Percentiles rank a stretch among this genome's conserved stretches.
These are phyloP conservation scores for Puntigrus tetrazona DNA, from an alignment of 2,113 vertebrate genomes.

Conservation along the genomic window DNA sequence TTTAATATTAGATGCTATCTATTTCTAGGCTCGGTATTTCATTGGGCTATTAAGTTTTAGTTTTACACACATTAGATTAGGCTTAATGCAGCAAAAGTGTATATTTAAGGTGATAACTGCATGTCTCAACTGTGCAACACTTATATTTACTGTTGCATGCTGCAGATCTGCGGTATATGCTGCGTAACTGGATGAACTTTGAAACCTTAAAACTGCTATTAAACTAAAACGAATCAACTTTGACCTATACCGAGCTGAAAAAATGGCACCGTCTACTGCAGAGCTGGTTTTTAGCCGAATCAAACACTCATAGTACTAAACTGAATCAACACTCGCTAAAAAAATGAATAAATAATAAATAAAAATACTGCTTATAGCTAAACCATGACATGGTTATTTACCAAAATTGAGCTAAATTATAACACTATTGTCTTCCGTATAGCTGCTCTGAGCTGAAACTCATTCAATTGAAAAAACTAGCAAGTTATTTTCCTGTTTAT, in stretches of 20 bases:
- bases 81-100: neutral
- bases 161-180: neutral
- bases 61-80: neutral
- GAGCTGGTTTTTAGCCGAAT: no score
- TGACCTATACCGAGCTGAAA: no score
- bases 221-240: neutral
- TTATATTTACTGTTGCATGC: neutral
- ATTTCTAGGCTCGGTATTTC: neutral
- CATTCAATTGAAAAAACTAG: neutral
- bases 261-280: no score
- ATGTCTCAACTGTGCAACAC: neutral
- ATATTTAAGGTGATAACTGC: neutral
- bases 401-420: neutral
- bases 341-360: no score
- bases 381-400: neutral
- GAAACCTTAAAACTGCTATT: neutral
- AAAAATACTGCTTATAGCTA: neutral
- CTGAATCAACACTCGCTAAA: neutral
- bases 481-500: neutral
- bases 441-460: neutral
- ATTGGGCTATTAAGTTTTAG: neutral
- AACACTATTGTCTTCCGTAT: neutral
- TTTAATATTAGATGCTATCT: neutral
- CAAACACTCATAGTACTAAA: no score
- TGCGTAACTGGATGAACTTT: neutral